phyloP scores from a whole-genome alignment of 2,888 invertebrate genomes.

The Sialis lutaria region DNA sequence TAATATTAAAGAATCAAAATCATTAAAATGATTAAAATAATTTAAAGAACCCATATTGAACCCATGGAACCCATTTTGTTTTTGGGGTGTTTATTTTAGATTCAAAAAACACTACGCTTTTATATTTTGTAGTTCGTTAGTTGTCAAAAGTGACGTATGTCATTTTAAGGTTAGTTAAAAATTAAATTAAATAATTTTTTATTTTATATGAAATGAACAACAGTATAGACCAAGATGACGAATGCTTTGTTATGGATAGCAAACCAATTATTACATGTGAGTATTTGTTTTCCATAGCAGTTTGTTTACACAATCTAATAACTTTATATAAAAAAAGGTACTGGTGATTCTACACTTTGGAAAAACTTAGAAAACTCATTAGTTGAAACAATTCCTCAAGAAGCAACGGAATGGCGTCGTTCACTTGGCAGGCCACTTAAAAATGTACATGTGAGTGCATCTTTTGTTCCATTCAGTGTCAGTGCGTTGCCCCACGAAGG shows the following conservation, averaged over 20 bases:
- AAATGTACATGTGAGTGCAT: slow-evolving; percentile 66
- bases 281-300: slow-evolving; percentile 17
- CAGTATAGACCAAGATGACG: slow-evolving; percentile 29
- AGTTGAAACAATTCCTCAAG: slow-evolving; percentile 64
- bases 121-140: no score
- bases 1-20: no score
- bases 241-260: slow-evolving; percentile 43
- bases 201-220: slow-evolving; percentile 23
- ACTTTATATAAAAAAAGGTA: slow-evolving; percentile 33
- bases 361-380: slow-evolving; percentile 63
- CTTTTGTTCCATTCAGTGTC: slow-evolving; percentile 63
- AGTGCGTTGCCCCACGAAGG: slow-evolving; percentile 54
- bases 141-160: no score
- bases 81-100: no score
- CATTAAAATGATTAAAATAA: no score
- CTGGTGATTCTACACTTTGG: slow-evolving; percentile 73
- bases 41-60: no score
- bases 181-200: no score
- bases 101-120: no score
- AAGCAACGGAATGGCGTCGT: slow-evolving; percentile 82
- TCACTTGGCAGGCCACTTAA: slow-evolving; percentile 76
- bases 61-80: no score
- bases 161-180: no score
- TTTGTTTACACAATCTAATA: no score
- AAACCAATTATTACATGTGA: slow-evolving; percentile 60